Evolutionary conservation across 2,797 vertebrate genomes (phyloP), one percentile per base, ranked within the genome.

Genomic region (Sardinella longiceps): DNA sequence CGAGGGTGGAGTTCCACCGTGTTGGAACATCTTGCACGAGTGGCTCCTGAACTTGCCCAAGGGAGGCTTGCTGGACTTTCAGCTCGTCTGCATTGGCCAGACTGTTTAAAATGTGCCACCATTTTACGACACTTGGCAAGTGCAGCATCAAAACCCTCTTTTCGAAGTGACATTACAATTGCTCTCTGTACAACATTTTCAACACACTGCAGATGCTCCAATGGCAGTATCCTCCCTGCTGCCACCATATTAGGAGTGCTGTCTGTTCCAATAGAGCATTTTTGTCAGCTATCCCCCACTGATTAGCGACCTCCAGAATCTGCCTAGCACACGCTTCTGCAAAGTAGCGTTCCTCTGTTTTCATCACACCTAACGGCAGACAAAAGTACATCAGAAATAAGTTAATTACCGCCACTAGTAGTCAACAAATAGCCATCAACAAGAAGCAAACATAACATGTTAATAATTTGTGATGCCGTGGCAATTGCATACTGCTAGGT

Each of bases 1-100:
- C 43, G 18, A 83, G 82, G 60, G 82, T 83, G 46, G 81, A 82
- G 60, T 82, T 82, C 81, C 81, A 82, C 28, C 81, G 81, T 82
- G 58, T 83, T 77, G 82, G 60, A 74, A 66, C 60, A 28, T 82
- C 84, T 51, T 85, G 80, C 50, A 51, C 18, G 45, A 85, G 80
- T 33, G 58, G 20, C 43, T 82, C 81, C 56, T 82, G n/a, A 33
- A 39, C 39, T 74, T 77, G 81, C 25, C 81, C 80, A 74, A 66
- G 58, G 25, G 80, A 70, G 23, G 60, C 43, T 82, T 85, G 81
- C 84, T 85, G 80, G 80, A 50, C 39, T 2, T 51, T 51, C 25
- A 80, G 74, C 74, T 80, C 43, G 74, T 33, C 74, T 80, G 30
- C 15, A 25, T 82, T 82, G 14, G 50, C 81, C 30, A 50, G 81